Evolutionary conservation across 2,113 vertebrate genomes (phyloP).

Genomic region (Engystomops pustulosus): DNA sequence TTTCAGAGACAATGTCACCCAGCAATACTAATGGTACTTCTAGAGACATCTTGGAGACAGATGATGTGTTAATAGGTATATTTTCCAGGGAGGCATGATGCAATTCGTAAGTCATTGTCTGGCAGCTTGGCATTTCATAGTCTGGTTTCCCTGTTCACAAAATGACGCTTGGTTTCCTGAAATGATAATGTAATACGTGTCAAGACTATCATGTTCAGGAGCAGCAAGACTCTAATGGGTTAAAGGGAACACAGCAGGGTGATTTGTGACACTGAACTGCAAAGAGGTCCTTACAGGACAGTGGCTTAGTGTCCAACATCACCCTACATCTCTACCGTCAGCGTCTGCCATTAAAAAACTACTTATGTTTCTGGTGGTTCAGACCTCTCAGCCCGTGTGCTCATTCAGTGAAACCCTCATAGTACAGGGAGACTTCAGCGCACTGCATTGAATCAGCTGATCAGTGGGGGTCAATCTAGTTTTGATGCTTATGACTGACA

Average conservation of each 20-base stretch:
- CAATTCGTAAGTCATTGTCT: conserved; percentile 51
- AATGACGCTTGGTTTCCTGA: conserved; percentile 58
- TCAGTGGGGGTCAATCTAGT: too few relatives aligned
- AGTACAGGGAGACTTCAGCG: too few relatives aligned
- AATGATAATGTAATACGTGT: conserved; percentile 52
- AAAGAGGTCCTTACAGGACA: too few relatives aligned
- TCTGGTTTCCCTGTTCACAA: conserved; percentile 51
- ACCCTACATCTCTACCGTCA: too few relatives aligned
- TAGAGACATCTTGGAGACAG: conserved; percentile 68
- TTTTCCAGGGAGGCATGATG: conserved; percentile 62
- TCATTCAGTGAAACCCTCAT: too few relatives aligned
- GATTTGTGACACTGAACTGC: too few relatives aligned
- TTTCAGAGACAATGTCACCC: conserved; percentile 62
- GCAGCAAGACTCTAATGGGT: neutral
- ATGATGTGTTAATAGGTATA: conserved; percentile 63
- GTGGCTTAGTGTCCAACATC: too few relatives aligned
- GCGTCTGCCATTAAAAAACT: too few relatives aligned
- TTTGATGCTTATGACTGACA: too few relatives aligned
- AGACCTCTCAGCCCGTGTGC: too few relatives aligned
- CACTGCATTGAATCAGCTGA: too few relatives aligned
- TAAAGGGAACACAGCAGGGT: neutral
- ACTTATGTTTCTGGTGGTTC: too few relatives aligned
- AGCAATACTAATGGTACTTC: conserved; percentile 61
- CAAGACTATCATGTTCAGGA: neutral
- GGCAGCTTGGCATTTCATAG: conserved; percentile 63